phyloP scores from a whole-genome alignment of 1,140 invertebrate genomes.

The Drosophila pectinifera region DNA sequence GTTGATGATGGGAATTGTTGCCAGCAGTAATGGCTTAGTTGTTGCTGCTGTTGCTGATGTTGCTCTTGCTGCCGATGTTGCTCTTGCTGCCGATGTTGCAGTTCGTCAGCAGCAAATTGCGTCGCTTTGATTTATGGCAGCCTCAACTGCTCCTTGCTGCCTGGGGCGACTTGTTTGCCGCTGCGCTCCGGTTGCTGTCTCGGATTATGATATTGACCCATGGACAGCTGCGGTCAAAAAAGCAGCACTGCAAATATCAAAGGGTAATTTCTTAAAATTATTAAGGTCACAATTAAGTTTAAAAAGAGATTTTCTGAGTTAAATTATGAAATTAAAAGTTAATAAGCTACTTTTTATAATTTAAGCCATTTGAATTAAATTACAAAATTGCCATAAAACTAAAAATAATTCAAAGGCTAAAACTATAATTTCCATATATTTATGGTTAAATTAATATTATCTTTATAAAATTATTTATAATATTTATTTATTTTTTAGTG shows the following conservation, averaged over 20 bases:
- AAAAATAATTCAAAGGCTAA: too few species aligned
- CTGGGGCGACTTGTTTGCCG: slow-evolving; percentile 69
- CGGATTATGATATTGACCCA: slow-evolving; percentile 84
- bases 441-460: not conserved
- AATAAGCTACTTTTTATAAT: too few species aligned
- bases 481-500: not conserved
- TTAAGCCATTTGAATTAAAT: too few species aligned
- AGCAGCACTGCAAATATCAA: not conserved
- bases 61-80: slow-evolving; percentile 28
- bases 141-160: slow-evolving; percentile 60
- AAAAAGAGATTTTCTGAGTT: too few species aligned
- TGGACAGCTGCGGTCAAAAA: slow-evolving; percentile 63
- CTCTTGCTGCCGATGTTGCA: slow-evolving; percentile 43
- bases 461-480: not conserved
- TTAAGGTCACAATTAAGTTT: too few species aligned
- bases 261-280: not conserved
- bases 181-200: slow-evolving; percentile 56
- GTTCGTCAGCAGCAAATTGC: slow-evolving; percentile 84
- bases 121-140: slow-evolving; percentile 81
- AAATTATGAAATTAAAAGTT: too few species aligned
- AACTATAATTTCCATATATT: not conserved
- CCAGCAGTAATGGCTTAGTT: slow-evolving; percentile 68
- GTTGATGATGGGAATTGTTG: slow-evolving; percentile 69
- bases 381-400: too few species aligned
- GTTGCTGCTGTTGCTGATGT: slow-evolving; percentile 36